Conservation (phyloP, 2,113 vertebrate species). For the Eolophus roseicapilla region DNA sequence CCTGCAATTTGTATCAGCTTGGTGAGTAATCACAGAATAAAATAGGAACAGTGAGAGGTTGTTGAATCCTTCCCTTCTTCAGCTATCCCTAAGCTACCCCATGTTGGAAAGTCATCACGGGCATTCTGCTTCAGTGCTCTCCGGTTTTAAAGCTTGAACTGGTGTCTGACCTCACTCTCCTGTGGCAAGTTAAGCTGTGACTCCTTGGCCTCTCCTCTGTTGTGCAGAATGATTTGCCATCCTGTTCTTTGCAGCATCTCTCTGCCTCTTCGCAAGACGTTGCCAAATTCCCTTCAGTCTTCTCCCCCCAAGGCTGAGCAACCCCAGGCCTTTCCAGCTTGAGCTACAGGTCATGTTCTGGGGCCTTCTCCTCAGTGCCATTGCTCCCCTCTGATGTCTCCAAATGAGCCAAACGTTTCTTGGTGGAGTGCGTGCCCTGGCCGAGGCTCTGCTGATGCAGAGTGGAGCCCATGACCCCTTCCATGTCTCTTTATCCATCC, state of each 20-base stretch:
- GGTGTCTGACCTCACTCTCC: neutral
- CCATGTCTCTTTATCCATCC: rapidly evolving
- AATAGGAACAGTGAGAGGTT: neutral
- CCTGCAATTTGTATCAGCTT: neutral
- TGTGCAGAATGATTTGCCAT: neutral
- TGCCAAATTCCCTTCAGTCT: neutral
- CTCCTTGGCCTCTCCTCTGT: neutral
- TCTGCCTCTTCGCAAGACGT: neutral
- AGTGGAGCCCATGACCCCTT: neutral
- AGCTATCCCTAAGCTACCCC: neutral
- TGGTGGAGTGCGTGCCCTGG: neutral
- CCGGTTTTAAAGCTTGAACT: neutral
- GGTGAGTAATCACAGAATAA: neutral
- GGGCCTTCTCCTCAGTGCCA: neutral
- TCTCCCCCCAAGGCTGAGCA: neutral
- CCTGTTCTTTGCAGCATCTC: neutral
- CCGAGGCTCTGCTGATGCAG: neutral
- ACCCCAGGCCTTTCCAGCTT: neutral
- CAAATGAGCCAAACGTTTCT: neutral
- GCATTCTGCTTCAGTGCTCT: neutral
- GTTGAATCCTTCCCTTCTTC: neutral
- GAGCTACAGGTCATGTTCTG: neutral
- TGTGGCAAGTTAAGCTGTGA: neutral
- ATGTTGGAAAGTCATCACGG: neutral
- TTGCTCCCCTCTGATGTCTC: neutral